Evolutionary conservation across 2,113 vertebrate species (phyloP).

Genomic region (Gadus chalcogrammus): DNA sequence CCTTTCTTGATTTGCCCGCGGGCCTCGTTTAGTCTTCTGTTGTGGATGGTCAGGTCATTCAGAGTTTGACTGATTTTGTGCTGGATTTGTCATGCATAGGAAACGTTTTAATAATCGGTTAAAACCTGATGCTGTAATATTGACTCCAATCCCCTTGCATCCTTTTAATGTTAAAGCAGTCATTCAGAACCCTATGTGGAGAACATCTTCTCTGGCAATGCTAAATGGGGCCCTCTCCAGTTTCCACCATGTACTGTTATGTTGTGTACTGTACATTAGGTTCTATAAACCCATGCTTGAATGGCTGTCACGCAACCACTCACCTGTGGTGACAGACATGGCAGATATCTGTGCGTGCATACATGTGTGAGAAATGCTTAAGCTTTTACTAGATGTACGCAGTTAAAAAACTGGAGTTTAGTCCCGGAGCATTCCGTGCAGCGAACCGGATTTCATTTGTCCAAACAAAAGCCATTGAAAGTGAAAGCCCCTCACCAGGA

Average conservation of each 20-base stretch:
- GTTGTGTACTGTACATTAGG: not conserved
- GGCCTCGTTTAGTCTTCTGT: no score
- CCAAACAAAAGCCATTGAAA: conserved; percentile 11
- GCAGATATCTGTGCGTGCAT: not conserved
- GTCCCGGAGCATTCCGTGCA: not conserved
- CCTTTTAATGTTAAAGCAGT: no score
- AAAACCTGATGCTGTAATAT: no score
- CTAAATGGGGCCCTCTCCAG: no score
- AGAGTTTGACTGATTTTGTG: no score
- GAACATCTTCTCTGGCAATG: no score
- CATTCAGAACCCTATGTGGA: no score
- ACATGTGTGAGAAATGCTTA: not conserved
- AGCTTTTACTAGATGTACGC: not conserved
- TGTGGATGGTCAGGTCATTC: no score
- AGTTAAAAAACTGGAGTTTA: not conserved
- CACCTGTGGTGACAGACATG: not conserved
- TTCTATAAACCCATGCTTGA: not conserved
- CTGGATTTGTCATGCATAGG: no score
- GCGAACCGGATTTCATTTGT: not conserved
- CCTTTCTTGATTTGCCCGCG: no score
- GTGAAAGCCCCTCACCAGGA: not conserved
- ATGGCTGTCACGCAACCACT: not conserved
- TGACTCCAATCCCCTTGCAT: no score
- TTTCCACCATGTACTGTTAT: not conserved
- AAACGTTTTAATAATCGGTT: no score